phyloP scores from a whole-genome alignment of 2,888 invertebrate genomes.

The Petrolisthes cinctipes region DNA sequence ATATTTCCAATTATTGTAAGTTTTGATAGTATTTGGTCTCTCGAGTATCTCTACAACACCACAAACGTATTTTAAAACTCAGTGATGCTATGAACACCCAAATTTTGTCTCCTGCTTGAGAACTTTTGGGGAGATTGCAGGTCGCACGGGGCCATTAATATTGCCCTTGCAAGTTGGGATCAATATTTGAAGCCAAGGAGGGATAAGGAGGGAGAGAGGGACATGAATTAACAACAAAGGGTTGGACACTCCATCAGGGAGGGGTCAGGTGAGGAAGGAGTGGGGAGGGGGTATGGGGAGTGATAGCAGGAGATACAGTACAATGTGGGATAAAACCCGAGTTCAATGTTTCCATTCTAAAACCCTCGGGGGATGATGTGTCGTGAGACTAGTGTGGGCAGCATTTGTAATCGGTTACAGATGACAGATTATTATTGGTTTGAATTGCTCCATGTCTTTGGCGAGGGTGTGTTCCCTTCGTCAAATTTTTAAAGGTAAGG shows the following conservation, averaged over 20 bases:
- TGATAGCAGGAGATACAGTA: slow-evolving; percentile 19
- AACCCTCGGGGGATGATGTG: background rate
- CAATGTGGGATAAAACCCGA: slow-evolving; percentile 12
- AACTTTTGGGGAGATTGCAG: background rate
- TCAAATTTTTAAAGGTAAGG: background rate
- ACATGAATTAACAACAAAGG: slow-evolving; percentile 8
- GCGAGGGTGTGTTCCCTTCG: slow-evolving; percentile 10
- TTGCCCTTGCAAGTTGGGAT: slow-evolving; percentile 5
- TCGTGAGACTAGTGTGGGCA: background rate
- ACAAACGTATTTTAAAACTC: background rate
- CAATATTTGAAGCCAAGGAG: slow-evolving; percentile 20
- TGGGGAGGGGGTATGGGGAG: background rate
- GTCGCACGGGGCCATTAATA: slow-evolving; percentile 20
- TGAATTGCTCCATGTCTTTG: background rate
- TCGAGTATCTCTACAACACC: too few species aligned
- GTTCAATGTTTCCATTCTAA: background rate
- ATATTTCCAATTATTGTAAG: too few species aligned
- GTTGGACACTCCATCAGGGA: background rate
- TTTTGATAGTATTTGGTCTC: too few species aligned
- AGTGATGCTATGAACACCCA: background rate
- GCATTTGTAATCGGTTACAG: background rate
- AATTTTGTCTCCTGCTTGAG: slow-evolving; percentile 12
- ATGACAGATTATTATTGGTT: background rate
- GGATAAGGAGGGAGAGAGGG: slow-evolving; percentile 10
- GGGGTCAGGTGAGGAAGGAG: slow-evolving; percentile 14